A percentile compares a stretch with the other conserved stretches of the same genome.
These are phyloP conservation scores for Drosophila pruinosa DNA, from an alignment of 1,140 invertebrate genomes.

Conservation along the genomic window DNA sequence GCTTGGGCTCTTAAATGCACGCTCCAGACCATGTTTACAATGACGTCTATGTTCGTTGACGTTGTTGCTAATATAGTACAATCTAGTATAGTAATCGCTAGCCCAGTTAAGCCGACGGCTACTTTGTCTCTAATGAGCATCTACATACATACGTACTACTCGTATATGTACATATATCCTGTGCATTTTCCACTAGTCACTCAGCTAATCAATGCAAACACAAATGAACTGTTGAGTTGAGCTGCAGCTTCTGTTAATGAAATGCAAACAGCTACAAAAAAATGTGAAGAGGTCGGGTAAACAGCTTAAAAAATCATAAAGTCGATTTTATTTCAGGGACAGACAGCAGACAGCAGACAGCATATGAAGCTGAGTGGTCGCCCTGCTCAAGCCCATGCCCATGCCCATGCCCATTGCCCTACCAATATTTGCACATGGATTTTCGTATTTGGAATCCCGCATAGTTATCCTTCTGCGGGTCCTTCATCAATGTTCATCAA, in stretches of 20 bases:
- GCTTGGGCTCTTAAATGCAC: conserved; percentile 49
- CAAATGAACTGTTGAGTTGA: conserved; percentile 18
- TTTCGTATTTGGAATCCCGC: conserved; percentile 34
- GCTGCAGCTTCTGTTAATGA: conserved; percentile 73
- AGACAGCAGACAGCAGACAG: background rate
- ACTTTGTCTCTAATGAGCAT: too few species aligned
- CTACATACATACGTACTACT: too few species aligned
- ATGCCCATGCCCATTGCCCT: conserved; percentile 9
- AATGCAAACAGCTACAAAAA: conserved; percentile 66
- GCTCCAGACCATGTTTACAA: conserved; percentile 38
- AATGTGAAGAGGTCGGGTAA: conserved; percentile 71
- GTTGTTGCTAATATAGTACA: conserved; percentile 1
- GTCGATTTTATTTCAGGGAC: conserved; percentile 44
- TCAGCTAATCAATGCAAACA: conserved; percentile 72
- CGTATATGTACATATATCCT: conserved; percentile 51
- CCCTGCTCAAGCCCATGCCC: too few species aligned
- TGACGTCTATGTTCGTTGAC: conserved; percentile 27
- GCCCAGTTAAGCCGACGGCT: background rate
- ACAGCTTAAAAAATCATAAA: conserved; percentile 81
- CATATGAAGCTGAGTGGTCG: conserved; percentile 10
- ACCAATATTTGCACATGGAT: conserved; percentile 70
- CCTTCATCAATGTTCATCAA: conserved; percentile 16
- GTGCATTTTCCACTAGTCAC: conserved; percentile 58
- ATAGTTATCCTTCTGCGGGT: conserved; percentile 21
- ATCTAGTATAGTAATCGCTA: background rate